Percentiles rank a stretch among this genome's conserved stretches.
phyloP scores from a whole-genome alignment of 2,797 vertebrate species.

The Artibeus lituratus region DNA sequence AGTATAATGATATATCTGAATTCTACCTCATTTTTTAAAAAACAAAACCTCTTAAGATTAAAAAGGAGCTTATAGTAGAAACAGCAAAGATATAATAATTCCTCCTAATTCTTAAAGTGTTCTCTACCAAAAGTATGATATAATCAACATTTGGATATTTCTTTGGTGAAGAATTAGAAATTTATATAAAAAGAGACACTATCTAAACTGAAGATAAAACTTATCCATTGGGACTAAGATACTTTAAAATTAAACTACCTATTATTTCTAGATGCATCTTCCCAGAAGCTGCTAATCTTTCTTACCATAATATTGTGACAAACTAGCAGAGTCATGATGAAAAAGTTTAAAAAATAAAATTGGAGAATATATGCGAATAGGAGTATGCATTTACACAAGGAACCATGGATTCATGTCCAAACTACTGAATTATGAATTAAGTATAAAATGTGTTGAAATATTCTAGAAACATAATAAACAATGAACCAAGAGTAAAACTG shows the following conservation, averaged over 20 bases:
- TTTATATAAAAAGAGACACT: background rate
- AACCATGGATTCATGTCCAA: background rate
- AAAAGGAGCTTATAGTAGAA: background rate
- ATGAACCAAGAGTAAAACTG: background rate
- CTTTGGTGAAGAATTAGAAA: background rate
- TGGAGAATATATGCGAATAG: background rate
- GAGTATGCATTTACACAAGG: background rate
- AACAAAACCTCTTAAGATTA: background rate
- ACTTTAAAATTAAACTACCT: background rate
- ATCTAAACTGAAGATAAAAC: background rate
- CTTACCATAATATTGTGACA: background rate
- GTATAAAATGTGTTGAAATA: background rate
- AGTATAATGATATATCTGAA: background rate
- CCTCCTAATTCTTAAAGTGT: background rate
- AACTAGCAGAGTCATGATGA: background rate
- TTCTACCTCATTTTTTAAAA: background rate
- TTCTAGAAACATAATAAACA: slow-evolving; percentile 9
- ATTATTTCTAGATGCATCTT: background rate
- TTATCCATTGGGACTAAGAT: background rate
- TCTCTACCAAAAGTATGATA: slow-evolving; percentile 10
- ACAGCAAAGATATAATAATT: background rate
- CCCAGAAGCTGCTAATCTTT: background rate
- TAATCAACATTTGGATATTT: background rate
- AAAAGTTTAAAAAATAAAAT: background rate
- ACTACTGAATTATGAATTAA: slow-evolving; percentile 7